Evolutionary conservation across 1,140 invertebrate genomes (phyloP).

Genomic region (Chelonus insularis): DNA sequence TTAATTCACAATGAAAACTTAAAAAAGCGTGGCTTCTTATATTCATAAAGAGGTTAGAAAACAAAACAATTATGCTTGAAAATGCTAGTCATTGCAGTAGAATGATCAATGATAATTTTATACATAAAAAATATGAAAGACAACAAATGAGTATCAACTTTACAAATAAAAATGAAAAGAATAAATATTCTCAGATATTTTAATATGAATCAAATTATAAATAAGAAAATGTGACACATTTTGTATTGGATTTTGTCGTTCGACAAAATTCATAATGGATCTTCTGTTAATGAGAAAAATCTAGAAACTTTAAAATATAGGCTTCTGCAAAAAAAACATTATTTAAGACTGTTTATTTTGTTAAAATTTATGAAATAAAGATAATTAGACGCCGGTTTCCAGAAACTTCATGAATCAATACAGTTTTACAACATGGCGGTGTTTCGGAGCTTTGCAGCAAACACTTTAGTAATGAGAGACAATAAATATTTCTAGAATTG

Average conservation of each 20-base stretch:
- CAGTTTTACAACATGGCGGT: slow-evolving; percentile 53
- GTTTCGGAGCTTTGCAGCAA: slow-evolving; percentile 35
- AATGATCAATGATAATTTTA: too few relatives aligned
- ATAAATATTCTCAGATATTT: neutral
- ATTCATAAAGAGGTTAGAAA: slow-evolving; percentile 25
- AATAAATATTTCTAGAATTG: too few relatives aligned
- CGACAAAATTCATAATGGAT: neutral
- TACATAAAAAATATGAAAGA: neutral
- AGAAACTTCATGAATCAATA: slow-evolving; percentile 59
- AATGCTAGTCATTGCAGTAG: slow-evolving; percentile 28
- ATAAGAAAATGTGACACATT: slow-evolving; percentile 10
- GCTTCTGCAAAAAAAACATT: too few relatives aligned
- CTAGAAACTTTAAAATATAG: too few relatives aligned
- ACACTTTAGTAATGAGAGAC: too few relatives aligned
- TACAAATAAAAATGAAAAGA: neutral
- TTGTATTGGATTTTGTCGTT: neutral
- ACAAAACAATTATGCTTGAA: neutral
- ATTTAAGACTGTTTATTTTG: too few relatives aligned
- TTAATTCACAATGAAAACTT: neutral
- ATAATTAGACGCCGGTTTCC: slow-evolving; percentile 26
- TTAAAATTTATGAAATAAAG: too few relatives aligned
- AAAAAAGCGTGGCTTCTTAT: slow-evolving; percentile 15
- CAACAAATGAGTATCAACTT: neutral
- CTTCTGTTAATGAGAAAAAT: neutral
- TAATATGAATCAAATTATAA: slow-evolving; percentile 4